phyloP scores from a whole-genome alignment of 1,140 invertebrate genomes.

The Pentalonia nigronervosa region DNA sequence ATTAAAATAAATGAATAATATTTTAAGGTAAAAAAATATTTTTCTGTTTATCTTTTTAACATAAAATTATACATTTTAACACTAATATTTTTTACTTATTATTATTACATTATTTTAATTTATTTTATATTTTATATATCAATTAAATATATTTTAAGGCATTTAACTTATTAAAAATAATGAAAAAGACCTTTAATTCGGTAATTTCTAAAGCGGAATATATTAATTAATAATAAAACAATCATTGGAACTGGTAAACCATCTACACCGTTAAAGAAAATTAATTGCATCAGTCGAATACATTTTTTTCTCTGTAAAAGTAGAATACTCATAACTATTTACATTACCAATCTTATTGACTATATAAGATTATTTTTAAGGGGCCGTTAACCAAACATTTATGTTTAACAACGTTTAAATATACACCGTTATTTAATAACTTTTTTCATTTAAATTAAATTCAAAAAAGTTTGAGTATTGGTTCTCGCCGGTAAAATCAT shows the following conservation, averaged over 20 bases:
- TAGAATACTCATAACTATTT: too few species aligned
- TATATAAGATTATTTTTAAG: background rate
- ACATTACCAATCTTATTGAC: too few species aligned
- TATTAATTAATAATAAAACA: background rate
- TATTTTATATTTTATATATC: too few species aligned
- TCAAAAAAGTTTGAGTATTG: background rate
- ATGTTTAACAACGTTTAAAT: background rate
- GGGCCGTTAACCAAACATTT: background rate
- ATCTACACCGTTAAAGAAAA: too few species aligned
- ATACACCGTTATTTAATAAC: background rate
- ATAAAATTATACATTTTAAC: too few species aligned
- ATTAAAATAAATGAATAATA: too few species aligned
- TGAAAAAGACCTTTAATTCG: background rate
- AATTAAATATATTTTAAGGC: background rate
- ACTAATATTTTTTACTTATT: too few species aligned
- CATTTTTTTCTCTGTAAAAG: too few species aligned
- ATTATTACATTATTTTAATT: too few species aligned
- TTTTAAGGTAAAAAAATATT: too few species aligned
- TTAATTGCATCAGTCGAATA: too few species aligned
- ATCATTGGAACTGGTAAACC: background rate
- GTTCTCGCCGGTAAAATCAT: background rate
- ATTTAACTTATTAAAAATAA: background rate
- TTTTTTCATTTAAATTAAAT: background rate
- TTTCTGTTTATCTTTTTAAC: too few species aligned
- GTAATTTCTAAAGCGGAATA: background rate